These are phyloP conservation scores for Sceloporus tristichus DNA, from an alignment of 2,113 vertebrate species.

Conservation along the genomic window DNA sequence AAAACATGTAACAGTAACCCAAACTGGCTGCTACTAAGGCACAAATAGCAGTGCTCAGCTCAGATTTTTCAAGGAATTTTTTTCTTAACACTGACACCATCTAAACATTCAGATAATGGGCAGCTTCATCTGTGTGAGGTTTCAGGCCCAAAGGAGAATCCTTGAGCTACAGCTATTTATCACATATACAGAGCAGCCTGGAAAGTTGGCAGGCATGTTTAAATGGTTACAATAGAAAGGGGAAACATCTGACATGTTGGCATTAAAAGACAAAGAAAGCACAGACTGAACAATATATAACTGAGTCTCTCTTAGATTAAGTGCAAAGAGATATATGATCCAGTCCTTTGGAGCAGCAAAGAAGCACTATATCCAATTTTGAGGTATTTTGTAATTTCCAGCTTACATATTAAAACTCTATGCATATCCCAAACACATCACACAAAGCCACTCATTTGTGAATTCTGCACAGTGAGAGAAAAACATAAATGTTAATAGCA, in stretches of 20 bases:
- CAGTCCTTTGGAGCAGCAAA: neutral
- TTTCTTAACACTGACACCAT: neutral
- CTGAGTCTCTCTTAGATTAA: neutral
- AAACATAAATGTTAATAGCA: neutral
- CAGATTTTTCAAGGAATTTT: neutral
- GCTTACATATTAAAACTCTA: neutral
- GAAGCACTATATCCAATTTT: neutral
- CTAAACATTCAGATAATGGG: neutral
- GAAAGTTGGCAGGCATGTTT: neutral
- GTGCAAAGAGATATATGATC: neutral
- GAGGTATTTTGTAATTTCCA: neutral
- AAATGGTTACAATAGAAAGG: neutral
- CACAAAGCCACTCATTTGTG: conserved; percentile 9
- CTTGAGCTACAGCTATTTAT: neutral
- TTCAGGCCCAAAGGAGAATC: neutral
- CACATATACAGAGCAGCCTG: neutral
- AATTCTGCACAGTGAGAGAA: neutral
- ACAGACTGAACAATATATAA: neutral
- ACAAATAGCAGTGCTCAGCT: too few species aligned
- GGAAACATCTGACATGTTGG: neutral
- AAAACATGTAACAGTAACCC: neutral
- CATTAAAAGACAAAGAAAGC: neutral
- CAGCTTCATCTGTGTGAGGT: neutral
- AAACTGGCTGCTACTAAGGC: neutral
- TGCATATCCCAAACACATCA: neutral